A percentile compares a stretch with the other conserved stretches of the same genome.
phyloP scores from a whole-genome alignment of 2,113 vertebrate genomes.

The Solenodon paradoxus region DNA sequence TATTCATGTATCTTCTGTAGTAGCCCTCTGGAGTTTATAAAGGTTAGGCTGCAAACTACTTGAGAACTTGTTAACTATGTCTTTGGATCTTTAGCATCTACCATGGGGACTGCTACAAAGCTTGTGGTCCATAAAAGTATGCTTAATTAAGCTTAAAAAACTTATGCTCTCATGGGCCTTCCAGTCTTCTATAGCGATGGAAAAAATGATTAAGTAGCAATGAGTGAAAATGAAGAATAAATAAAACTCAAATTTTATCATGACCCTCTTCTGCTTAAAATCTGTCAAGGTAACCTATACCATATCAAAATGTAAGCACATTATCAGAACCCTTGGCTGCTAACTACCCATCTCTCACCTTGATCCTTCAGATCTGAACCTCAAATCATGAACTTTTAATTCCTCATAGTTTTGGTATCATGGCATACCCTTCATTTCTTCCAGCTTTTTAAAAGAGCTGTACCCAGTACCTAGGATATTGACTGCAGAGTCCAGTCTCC shows the following conservation, averaged over 20 bases:
- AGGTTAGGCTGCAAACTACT: not conserved
- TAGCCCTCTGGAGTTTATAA: not conserved
- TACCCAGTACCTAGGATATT: not conserved
- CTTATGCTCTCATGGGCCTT: not conserved
- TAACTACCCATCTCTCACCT: not conserved
- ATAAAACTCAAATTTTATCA: conserved; percentile 20
- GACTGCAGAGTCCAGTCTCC: not conserved
- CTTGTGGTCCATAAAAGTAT: not conserved
- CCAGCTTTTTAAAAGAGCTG: not conserved
- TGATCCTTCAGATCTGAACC: not conserved
- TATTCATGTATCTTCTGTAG: not conserved
- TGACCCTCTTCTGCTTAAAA: conserved; percentile 18
- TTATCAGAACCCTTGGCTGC: not conserved
- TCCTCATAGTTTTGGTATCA: not conserved
- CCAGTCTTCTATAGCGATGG: not conserved
- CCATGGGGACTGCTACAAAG: not conserved
- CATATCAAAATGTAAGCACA: not conserved
- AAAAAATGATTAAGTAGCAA: not conserved
- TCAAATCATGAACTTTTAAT: not conserved
- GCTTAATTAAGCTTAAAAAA: not conserved
- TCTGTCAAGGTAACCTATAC: not conserved
- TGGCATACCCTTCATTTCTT: not conserved
- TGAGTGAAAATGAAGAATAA: not conserved
- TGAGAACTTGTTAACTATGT: not conserved
- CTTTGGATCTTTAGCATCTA: conserved; percentile 35